Evolutionary conservation across 2,888 invertebrate species (phyloP).

Genomic region (Sabellastarte sp.): DNA sequence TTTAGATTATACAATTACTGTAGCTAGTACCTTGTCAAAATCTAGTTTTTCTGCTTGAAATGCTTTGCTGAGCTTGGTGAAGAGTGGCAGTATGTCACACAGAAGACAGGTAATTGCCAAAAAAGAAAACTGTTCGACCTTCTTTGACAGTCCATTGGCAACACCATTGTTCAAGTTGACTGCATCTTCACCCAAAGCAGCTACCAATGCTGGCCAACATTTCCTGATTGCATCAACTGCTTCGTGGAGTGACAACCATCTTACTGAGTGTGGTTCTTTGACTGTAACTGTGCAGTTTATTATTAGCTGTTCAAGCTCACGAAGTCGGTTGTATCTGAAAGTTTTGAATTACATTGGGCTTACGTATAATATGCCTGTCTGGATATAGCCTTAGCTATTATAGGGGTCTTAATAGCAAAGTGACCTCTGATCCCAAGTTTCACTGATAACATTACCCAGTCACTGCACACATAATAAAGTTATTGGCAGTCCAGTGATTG

Average conservation of each 20-base stretch:
- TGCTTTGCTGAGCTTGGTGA: neutral
- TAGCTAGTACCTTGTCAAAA: neutral
- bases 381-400: too few species aligned
- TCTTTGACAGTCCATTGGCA: neutral
- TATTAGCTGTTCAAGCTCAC: too few species aligned
- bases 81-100: neutral
- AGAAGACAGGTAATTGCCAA: neutral
- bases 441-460: too few species aligned
- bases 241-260: slow-evolving; percentile 1
- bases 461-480: too few species aligned
- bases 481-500: too few species aligned
- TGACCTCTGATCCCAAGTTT: too few species aligned
- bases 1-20: too few species aligned
- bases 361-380: too few species aligned
- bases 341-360: too few species aligned
- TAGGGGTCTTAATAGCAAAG: too few species aligned
- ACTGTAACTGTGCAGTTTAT: too few species aligned
- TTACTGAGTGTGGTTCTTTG: neutral
- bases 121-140: neutral
- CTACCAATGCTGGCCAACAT: neutral
- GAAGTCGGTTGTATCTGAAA: too few species aligned
- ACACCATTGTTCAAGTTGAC: neutral
- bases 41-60: neutral
- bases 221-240: neutral
- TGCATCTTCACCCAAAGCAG: neutral